Conservation (phyloP, 1,140 invertebrate genomes). For the Intoshia linei region DNA sequence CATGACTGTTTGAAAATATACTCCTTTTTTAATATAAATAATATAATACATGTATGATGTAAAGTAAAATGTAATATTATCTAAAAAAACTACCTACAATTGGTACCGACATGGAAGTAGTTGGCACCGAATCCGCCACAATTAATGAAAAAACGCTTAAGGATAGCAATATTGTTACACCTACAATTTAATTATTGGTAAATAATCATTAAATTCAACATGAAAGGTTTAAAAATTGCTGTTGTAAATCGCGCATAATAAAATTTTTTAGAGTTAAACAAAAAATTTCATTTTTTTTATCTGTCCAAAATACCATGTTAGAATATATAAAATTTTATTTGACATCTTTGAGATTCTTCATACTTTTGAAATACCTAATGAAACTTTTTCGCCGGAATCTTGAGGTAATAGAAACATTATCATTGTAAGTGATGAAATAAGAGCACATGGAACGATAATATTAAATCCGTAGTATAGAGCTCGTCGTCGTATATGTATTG, state of each 20-base stretch:
- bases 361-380: too few species aligned
- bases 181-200: too few species aligned
- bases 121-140: slow-evolving; percentile 63
- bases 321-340: too few species aligned
- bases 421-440: slow-evolving; percentile 16
- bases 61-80: background rate
- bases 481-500: slow-evolving; percentile 15
- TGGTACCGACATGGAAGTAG: slow-evolving; percentile 48
- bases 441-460: slow-evolving; percentile 18
- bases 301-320: too few species aligned
- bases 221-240: too few species aligned
- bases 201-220: too few species aligned
- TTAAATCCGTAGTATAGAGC: slow-evolving; percentile 18
- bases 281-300: too few species aligned
- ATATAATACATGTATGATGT: background rate
- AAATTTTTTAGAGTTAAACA: too few species aligned
- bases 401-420: slow-evolving; percentile 15
- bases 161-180: slow-evolving; percentile 34
- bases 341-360: too few species aligned
- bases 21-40: slow-evolving; percentile 32
- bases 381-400: slow-evolving; percentile 19
- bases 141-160: slow-evolving; percentile 26
- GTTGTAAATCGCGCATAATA: too few species aligned
- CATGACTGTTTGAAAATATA: slow-evolving; percentile 99
- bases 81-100: slow-evolving; percentile 13